Evolutionary conservation across 2,888 invertebrate genomes (phyloP).

Genomic region (Orthosia incerta): DNA sequence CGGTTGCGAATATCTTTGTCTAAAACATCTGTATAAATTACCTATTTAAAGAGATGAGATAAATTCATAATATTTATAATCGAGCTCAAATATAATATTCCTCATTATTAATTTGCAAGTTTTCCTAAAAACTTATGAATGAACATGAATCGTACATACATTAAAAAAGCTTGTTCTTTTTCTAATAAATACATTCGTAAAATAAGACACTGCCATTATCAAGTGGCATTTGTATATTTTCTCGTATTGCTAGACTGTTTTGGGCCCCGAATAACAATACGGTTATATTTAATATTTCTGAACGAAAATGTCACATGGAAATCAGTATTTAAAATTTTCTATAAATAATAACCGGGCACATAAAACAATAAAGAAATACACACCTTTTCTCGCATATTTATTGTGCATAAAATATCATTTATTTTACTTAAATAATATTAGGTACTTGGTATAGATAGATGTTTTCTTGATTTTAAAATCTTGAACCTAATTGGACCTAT

Average conservation of each 20-base stretch:
- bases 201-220: not conserved
- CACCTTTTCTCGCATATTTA: not conserved
- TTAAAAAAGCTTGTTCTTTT: not conserved
- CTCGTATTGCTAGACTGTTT: not conserved
- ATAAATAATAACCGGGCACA: not conserved
- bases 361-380: not conserved
- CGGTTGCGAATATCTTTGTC: not conserved
- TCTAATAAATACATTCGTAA: not conserved
- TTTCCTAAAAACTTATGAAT: conserved; percentile 1
- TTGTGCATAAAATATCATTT: not conserved
- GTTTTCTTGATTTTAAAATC: not conserved
- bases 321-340: not conserved
- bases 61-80: not conserved
- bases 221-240: not conserved
- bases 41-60: not conserved
- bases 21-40: not conserved
- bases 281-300: not conserved
- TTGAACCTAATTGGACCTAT: not conserved
- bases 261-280: not conserved
- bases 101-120: not conserved
- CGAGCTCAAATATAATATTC: not conserved
- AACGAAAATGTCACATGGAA: conserved; percentile 1
- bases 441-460: not conserved
- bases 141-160: not conserved
- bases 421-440: not conserved